A percentile compares a stretch with the other conserved stretches of the same genome.
phyloP scores from a whole-genome alignment of 2,797 vertebrate genomes.

The Sebastes iracundus region DNA sequence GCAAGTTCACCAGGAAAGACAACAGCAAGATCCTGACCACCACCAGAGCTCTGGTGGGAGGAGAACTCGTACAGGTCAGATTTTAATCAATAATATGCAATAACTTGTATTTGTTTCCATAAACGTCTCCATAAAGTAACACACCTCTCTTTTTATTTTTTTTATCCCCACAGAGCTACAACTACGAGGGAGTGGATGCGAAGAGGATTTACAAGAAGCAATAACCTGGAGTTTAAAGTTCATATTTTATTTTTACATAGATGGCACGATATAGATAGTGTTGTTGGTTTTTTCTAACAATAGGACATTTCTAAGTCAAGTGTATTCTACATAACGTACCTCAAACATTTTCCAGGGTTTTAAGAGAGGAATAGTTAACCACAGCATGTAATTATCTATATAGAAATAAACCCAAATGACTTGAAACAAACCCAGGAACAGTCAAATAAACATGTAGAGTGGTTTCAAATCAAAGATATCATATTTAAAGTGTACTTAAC shows the following conservation, averaged over 20 bases:
- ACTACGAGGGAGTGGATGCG: conserved; percentile 90
- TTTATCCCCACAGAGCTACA: conserved; percentile 81
- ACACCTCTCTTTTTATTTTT: background rate
- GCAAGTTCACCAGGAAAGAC: conserved; percentile 89
- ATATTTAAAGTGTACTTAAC: background rate
- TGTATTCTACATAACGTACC: conserved; percentile 25
- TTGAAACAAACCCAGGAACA: background rate
- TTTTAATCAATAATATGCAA: background rate
- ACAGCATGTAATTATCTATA: background rate
- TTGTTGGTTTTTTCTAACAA: background rate
- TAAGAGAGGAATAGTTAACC: background rate
- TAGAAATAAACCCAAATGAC: background rate
- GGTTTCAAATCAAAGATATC: background rate
- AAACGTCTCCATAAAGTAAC: background rate
- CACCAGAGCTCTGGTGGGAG: conserved; percentile 80
- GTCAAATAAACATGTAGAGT: background rate
- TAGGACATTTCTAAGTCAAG: background rate
- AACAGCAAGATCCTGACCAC: conserved; percentile 87
- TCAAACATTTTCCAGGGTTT: conserved; percentile 13
- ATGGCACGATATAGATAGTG: background rate
- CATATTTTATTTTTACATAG: conserved; percentile 43
- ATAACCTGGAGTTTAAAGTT: conserved; percentile 66
- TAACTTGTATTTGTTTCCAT: background rate
- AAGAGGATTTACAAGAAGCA: conserved; percentile 92
- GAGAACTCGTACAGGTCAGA: conserved; percentile 92